These are phyloP conservation scores for Drosophila meridionalis DNA, from an alignment of 2,888 invertebrate genomes.

Conservation along the genomic window DNA sequence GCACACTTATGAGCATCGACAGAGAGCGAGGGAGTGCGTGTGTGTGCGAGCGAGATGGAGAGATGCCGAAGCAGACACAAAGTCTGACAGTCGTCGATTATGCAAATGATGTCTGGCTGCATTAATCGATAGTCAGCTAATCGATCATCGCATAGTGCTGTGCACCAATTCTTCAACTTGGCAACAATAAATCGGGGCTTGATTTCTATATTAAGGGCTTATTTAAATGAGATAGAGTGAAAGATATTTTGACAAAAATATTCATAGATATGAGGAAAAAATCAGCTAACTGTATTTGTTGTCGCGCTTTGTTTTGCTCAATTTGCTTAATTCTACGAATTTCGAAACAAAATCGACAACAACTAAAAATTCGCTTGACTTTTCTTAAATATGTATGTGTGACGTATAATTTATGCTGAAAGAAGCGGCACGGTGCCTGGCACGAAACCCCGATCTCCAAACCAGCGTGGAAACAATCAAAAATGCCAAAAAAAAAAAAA, in stretches of 20 bases:
- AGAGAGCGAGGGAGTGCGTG: conserved; percentile 1
- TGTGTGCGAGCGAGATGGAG: not conserved
- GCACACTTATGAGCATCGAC: conserved; percentile 52
- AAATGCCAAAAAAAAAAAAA: conserved; percentile 40
- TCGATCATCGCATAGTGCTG: conserved; percentile 40
- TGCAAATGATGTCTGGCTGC: conserved; percentile 55
- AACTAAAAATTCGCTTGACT: conserved; percentile 59
- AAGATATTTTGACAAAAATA: conserved; percentile 36
- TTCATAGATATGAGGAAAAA: not conserved
- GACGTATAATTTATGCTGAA: conserved; percentile 76
- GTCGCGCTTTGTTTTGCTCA: conserved; percentile 52
- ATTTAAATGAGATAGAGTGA: conserved; percentile 48
- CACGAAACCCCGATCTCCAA: conserved; percentile 70
- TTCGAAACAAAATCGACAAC: conserved; percentile 42
- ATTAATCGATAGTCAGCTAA: conserved; percentile 58
- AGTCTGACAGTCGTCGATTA: conserved; percentile 51
- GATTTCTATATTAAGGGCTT: conserved; percentile 32
- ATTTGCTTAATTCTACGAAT: conserved; percentile 72
- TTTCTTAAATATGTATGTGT: conserved; percentile 71
- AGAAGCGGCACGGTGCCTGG: conserved; percentile 73
- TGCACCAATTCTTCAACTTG: conserved; percentile 42
- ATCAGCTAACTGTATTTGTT: conserved; percentile 47
- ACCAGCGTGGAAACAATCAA: conserved; percentile 74
- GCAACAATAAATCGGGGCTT: conserved; percentile 9
- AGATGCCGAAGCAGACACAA: conserved; percentile 40